phyloP scores from a whole-genome alignment of 2,888 invertebrate genomes.

The Tiliacea aurago region DNA sequence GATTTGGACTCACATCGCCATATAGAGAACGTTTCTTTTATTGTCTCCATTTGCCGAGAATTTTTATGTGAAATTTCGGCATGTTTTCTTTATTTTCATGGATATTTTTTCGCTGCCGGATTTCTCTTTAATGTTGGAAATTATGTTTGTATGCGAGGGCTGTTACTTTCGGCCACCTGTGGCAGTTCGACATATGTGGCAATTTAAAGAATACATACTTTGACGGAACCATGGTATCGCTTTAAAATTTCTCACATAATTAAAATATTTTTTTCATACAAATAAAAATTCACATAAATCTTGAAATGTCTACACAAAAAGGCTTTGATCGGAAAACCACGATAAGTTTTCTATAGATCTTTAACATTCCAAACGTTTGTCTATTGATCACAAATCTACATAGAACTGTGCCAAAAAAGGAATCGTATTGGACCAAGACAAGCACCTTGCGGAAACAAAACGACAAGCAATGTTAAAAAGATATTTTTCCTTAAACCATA shows the following conservation, averaged over 20 bases:
- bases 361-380: slow-evolving; percentile 11
- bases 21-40: slow-evolving; percentile 79
- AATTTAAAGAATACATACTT: slow-evolving; percentile 27
- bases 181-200: slow-evolving; percentile 3
- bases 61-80: slow-evolving; percentile 72
- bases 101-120: slow-evolving; percentile 47
- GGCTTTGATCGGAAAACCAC: background rate
- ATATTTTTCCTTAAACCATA: slow-evolving; percentile 6
- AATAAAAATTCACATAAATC: background rate
- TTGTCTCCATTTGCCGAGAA: slow-evolving; percentile 77
- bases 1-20: slow-evolving; percentile 74
- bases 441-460: slow-evolving; percentile 36
- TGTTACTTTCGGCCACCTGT: slow-evolving; percentile 60
- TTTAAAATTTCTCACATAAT: background rate
- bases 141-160: slow-evolving; percentile 48
- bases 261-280: background rate
- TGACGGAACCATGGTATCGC: slow-evolving; percentile 2
- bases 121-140: slow-evolving; percentile 59
- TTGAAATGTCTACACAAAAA: background rate
- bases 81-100: slow-evolving; percentile 64
- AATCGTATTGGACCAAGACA: slow-evolving; percentile 42
- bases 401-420: slow-evolving; percentile 31
- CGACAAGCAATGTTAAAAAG: background rate
- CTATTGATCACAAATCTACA: slow-evolving; percentile 12
- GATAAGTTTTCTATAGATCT: slow-evolving; percentile 8